These are phyloP conservation scores for Mamestra brassicae DNA, from an alignment of 2,888 invertebrate genomes.

Conservation along the genomic window DNA sequence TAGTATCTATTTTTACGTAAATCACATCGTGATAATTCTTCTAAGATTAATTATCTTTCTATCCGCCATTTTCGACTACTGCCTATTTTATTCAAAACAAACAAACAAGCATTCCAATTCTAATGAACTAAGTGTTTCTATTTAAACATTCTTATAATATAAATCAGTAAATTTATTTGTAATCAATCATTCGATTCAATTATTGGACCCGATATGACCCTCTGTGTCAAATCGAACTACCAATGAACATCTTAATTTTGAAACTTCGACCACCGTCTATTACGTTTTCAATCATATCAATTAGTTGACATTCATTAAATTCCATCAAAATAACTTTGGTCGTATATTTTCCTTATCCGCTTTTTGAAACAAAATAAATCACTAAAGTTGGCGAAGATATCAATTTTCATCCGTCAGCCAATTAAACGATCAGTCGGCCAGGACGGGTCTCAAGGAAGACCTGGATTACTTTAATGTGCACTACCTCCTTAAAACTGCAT, in stretches of 20 bases:
- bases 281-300: conserved; percentile 9
- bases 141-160: neutral
- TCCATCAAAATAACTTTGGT: neutral
- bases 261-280: neutral
- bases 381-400: neutral
- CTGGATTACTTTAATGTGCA: neutral
- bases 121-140: neutral
- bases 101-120: neutral
- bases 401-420: neutral
- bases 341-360: neutral
- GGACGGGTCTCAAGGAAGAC: no score
- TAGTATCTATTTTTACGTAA: no score
- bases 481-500: neutral
- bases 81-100: neutral
- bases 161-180: neutral
- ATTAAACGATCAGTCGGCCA: neutral
- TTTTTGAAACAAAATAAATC: neutral
- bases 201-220: neutral
- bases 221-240: neutral
- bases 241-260: neutral
- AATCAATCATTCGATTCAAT: neutral
- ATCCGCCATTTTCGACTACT: no score
- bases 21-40: no score
- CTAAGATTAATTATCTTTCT: no score
- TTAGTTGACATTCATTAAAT: conserved; percentile 2